Evolutionary conservation across 2,797 vertebrate species (phyloP), one percentile per base, ranked within the genome.

Genomic region (Oryzias sinensis): DNA sequence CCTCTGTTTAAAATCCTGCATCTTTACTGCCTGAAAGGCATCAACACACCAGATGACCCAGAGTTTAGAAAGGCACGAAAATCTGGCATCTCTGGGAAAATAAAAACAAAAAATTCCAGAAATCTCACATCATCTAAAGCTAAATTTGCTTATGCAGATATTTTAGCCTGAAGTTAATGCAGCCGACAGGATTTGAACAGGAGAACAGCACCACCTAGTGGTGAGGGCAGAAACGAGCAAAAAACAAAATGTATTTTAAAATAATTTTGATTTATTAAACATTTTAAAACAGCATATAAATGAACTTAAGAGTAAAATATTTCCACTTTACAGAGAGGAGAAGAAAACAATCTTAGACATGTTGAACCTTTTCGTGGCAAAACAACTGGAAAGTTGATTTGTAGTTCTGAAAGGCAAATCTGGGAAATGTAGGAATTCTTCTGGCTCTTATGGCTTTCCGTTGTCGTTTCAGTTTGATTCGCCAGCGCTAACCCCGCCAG

Each of bases 211-310:
- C 81, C 90, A 89, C 60, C 89, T 74, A 43, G 83, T 87, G 89
- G 83, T 49, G 1, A 7, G 51, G 0, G 14, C 8, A 1, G 27
- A 59, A 22, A 29, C 43, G 14, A 4, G 6, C 40, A 7, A n/a
- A 7, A 14, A 41, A 43, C 45, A 43, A 15, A 27, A 43, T 6
- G 18, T 15, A 48, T 65, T 68, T 56, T n/a, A 14, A 54, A 75
- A 74, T 53, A 73, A n/a, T 75, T 72, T 69, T n/a, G 74, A 72
- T 84, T 88, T 87, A 89, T 84, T 89, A 62, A 79, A 81, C 68
- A 73, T 72, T 73, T 82, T 88, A 78, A 84, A 86, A 89, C 54
- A 70, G 53, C 68, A 79, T 80, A 80, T 77, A 87, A 86, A 87
- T 80, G 65, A 85, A 82, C 62, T 80, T 52, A 60, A 66, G 61